Percentiles rank a stretch among this genome's conserved stretches.
These are phyloP conservation scores for Elmis aenea DNA, from an alignment of 2,888 invertebrate genomes.

Conservation along the genomic window DNA sequence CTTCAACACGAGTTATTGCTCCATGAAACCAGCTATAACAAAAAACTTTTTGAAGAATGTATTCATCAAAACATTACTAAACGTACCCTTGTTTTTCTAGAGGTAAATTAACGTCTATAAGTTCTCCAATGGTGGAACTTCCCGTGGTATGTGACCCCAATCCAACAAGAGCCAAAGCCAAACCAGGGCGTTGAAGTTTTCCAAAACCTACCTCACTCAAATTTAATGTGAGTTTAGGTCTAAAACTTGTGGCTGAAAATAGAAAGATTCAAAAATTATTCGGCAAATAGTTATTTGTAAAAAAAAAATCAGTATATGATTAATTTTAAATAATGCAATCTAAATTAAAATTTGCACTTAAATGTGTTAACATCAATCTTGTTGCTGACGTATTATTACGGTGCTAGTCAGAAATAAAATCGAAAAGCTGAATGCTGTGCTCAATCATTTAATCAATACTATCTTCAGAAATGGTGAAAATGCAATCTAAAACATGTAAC, in stretches of 20 bases:
- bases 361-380: too few relatives aligned
- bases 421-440: too few relatives aligned
- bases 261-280: constrained; percentile 9
- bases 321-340: too few relatives aligned
- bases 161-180: constrained; percentile 41
- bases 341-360: too few relatives aligned
- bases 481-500: constrained; percentile 20
- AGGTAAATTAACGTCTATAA: constrained; percentile 75
- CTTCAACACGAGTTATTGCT: constrained; percentile 83
- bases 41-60: not conserved
- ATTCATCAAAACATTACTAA: constrained; percentile 6
- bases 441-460: too few relatives aligned
- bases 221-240: constrained; percentile 71
- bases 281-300: constrained; percentile 3
- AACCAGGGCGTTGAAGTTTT: constrained; percentile 44
- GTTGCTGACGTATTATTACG: too few relatives aligned
- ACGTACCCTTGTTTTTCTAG: constrained; percentile 83
- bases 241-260: constrained; percentile 42
- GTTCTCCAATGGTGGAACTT: constrained; percentile 60
- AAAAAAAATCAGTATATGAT: too few relatives aligned
- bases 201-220: constrained; percentile 60
- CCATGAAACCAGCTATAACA: constrained; percentile 87
- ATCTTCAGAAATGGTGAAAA: too few relatives aligned
- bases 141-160: constrained; percentile 48
- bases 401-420: too few relatives aligned